phyloP scores from a whole-genome alignment of 2,797 vertebrate species.

The Scleropages formosus region DNA sequence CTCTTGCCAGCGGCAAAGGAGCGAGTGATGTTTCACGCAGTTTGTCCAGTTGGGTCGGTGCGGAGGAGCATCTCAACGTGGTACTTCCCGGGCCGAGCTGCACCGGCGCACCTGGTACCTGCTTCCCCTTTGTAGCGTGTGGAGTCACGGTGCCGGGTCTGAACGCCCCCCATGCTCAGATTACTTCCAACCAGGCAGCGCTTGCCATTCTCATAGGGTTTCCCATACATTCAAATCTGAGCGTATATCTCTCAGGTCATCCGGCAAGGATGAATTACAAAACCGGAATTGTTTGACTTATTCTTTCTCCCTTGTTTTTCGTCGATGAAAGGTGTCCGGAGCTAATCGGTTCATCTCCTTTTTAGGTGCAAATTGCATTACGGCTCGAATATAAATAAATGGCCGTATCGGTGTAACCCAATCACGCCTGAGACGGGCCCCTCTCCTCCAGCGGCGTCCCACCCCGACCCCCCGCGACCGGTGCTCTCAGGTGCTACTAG shows the following conservation, averaged over 20 bases:
- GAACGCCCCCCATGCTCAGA: background rate
- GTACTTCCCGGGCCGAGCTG: background rate
- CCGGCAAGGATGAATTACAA: slow-evolving; percentile 26
- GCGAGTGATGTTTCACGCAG: no score
- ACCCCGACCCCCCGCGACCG: slow-evolving; percentile 25
- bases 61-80: no score
- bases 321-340: slow-evolving; percentile 24
- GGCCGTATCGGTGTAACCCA: slow-evolving; percentile 51
- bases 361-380: slow-evolving; percentile 55
- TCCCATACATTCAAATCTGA: background rate
- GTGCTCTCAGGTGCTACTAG: slow-evolving; percentile 31
- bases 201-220: background rate
- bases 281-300: slow-evolving; percentile 34
- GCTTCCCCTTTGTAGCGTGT: background rate
- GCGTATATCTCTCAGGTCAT: slow-evolving; percentile 24
- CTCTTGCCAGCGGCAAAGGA: no score
- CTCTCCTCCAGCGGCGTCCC: no score
- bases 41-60: no score
- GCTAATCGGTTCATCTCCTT: slow-evolving; percentile 50
- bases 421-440: slow-evolving; percentile 50
- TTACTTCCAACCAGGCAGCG: background rate
- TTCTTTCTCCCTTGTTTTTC: slow-evolving; percentile 12
- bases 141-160: background rate
- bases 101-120: slow-evolving; percentile 1
- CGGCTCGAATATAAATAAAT: slow-evolving; percentile 54